Percentiles rank a stretch among this genome's conserved stretches.
These are phyloP conservation scores for Dione juno DNA, from an alignment of 2,888 invertebrate species.

Conservation along the genomic window DNA sequence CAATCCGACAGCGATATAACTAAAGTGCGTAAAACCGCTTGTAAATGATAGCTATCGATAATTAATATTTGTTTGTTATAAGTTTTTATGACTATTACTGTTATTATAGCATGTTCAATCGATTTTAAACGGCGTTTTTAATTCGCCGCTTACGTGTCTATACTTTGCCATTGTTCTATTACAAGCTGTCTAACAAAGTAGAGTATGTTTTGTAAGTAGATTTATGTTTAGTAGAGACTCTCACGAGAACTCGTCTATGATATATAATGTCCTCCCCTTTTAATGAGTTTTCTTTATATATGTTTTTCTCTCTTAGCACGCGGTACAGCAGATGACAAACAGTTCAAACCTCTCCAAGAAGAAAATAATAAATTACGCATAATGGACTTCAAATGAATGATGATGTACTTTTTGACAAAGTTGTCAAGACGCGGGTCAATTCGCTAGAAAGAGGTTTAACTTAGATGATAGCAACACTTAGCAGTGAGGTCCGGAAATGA, in stretches of 20 bases:
- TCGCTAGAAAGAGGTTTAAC: background rate
- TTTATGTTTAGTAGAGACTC: constrained; percentile 12
- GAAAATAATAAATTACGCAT: too few species aligned
- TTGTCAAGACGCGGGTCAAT: background rate
- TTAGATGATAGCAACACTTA: background rate
- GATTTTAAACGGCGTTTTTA: constrained; percentile 20
- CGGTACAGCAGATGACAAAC: too few species aligned
- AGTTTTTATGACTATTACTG: background rate
- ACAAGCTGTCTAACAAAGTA: background rate
- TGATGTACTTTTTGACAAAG: too few species aligned
- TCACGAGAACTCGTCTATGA: constrained; percentile 7
- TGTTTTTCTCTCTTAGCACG: background rate
- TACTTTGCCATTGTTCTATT: constrained; percentile 11
- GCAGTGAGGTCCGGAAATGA: background rate
- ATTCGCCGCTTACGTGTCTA: constrained; percentile 18
- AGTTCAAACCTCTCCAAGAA: too few species aligned
- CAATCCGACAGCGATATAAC: background rate
- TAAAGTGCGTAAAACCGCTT: background rate
- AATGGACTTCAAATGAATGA: too few species aligned
- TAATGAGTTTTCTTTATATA: background rate
- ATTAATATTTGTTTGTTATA: constrained; percentile 9
- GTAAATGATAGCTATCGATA: constrained; percentile 13
- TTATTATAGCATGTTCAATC: constrained; percentile 17
- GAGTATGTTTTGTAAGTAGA: constrained; percentile 7
- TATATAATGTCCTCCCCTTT: constrained; percentile 4